Evolutionary conservation across 2,888 invertebrate species (phyloP), one percentile per base, ranked within the genome.

Genomic region (Saturnia japonica): DNA sequence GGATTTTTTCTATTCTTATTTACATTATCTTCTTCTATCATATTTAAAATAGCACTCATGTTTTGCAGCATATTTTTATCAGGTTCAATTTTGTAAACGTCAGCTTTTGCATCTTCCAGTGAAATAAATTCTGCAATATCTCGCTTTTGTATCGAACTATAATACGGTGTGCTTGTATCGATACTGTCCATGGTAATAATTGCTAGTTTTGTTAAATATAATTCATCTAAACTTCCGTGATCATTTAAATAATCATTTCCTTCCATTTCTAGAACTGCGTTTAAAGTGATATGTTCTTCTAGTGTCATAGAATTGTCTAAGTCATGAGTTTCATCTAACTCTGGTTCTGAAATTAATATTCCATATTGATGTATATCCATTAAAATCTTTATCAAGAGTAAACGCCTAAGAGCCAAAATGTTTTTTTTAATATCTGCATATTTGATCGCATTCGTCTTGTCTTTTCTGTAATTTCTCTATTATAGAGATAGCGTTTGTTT

Each of bases 151-250:
- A 83, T 72, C 60, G 81, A 81, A 74, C 81, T 85, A 68, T 76
- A 80, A 72, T 77, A 77, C 40, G 73, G 57, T 68, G 78, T 73
- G 16, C 82, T 84, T 16, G 81, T 76, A 51, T 74, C 72, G 28
- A 78, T 67, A 71, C 80, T 76, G 14, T 78, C 77, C 76, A 91
- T 85, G 4, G 87, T 89, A 47, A 85, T 87, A 71, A 88, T 81
- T 2, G 90, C 88, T 73, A 91, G 70, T 75, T 88, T 91, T 0
- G 86, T 90, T 14, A 93, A 75, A 76, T 87, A 93, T 34, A 87
- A 74, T 72, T 91, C 86, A 68, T 93, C 93, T 25, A 93, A 73
- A 70, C 84, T 84, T 69, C 89, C 90, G 68, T 82, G 72, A 68
- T 82, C 79, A 70, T 87, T 76, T 1, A 85, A 67, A 1, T 86